Base-by-base conservation (phyloP, 1,140 invertebrate species). In the Aphelinus certus region DNA sequence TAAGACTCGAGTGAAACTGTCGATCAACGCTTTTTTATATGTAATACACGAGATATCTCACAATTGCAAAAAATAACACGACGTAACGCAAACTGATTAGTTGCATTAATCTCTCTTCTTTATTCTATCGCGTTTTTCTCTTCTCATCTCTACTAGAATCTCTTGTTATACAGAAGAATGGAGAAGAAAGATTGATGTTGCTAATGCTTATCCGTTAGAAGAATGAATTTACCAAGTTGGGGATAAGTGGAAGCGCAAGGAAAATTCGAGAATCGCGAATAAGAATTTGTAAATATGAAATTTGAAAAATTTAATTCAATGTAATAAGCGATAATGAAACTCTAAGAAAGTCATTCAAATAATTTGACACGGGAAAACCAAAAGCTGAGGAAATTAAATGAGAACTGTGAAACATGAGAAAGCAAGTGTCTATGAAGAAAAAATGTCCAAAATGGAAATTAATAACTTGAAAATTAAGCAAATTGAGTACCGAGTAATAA, bases 1-100 rank as follows among this genome's bases (percentile, higher is more conserved):
- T 75, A 77, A 79, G 81, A 81, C 77, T 82, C 80, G 79, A 84
- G 79, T 83, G 81, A 80, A 83, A 83, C 80, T 84, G 81, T 84
- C 80, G 82, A 85, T 83, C 67, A 84, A 84, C 72, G 83, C 83
- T 85, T 85, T 85, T 85, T 84, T 85, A 85, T 84, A 86, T 85
- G 79, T 84, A 76, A 75, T 74, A 84, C 79, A 83, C 79, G 66
- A 64, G 26, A 65, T 45, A 73, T 45, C 45, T 26, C 51, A 47
- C 3, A 45, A 49, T 43, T 58, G 58, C 48, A 43, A 48, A 53
- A 5, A n/a, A 1, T 63, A 71, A 49, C 43, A 10, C 1, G 7
- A 49, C 26, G 9, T n/a, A 65, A 65, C 49, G 43, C 61, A 65
- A n/a, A 55, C 42, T 66, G 3, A 26, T 47, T 57, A 55, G 66